phyloP scores from a whole-genome alignment of 2,113 vertebrate species.

The Gasterosteus nipponicus region DNA sequence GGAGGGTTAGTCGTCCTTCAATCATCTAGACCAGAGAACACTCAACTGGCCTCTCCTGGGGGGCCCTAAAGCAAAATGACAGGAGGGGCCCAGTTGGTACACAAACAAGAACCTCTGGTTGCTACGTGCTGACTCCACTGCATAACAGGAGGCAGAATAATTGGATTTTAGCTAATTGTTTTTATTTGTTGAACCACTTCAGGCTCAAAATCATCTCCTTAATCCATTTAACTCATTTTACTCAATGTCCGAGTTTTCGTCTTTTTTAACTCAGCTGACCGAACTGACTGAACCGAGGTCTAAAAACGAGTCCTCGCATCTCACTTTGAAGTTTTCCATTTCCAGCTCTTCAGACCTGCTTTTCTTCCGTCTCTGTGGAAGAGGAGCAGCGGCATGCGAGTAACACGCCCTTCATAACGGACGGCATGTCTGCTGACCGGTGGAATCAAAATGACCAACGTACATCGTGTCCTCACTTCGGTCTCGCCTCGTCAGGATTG shows the following conservation, averaged over 20 bases:
- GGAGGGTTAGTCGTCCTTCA: not conserved
- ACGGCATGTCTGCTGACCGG: not conserved
- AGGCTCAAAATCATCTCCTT: constrained; percentile 9
- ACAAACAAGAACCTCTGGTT: not conserved
- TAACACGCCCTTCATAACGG: not conserved
- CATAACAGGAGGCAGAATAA: not conserved
- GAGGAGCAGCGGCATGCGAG: not conserved
- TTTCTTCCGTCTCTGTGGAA: not conserved
- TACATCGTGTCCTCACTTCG: not conserved
- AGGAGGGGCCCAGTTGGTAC: not conserved
- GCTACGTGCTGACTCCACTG: not conserved
- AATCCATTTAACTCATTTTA: constrained; percentile 20
- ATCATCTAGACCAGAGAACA: not conserved
- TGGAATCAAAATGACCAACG: not conserved
- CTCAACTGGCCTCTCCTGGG: no score
- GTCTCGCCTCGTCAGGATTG: not conserved
- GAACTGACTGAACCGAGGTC: not conserved
- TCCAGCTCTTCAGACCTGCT: not conserved
- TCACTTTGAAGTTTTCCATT: not conserved
- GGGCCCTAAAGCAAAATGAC: not conserved
- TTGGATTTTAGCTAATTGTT: not conserved
- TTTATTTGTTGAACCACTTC: not conserved
- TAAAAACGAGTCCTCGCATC: not conserved
- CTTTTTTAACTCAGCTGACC: not conserved
- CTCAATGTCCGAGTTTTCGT: constrained; percentile 12